Evolutionary conservation across 2,113 vertebrate genomes (phyloP), one percentile per base, ranked within the genome.

Genomic region (Canis aureus): DNA sequence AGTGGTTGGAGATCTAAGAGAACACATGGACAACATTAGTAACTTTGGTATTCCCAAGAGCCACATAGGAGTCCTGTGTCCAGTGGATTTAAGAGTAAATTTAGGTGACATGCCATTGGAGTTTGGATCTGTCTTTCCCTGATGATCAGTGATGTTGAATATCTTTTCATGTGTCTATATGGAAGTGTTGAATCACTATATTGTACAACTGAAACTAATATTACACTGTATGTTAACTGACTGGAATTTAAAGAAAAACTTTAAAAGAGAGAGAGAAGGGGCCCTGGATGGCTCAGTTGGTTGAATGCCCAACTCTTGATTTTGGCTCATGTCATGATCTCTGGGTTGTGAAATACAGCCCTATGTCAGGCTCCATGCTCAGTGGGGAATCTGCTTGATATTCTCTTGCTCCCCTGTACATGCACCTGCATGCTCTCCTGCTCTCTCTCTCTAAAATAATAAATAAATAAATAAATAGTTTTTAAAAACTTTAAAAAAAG

Each of bases 11-110:
- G 15, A 82, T 29, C 0, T 81, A 8, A n/a, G 19, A 8, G 3
- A 19, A 17, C n/a, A 11, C 3, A 0, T 11, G 10, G 5, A 3
- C 29, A 25, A 11, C 0, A 0, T 35, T 32, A 35, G 2, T 67
- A 66, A 60, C 22, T 43, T 10, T 10, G 8, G 4, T 35, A 4
- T 60, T 89, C 35, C 12, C 4, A 12, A 29, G 13, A 55, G 11
- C 17, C 51, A 1, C 2, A 0, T 7, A 38, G 55, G 38, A 64
- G 29, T 25, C 13, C 8, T 51, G 27, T 35, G 8, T 57, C 8
- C 43, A 1, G 1, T 57, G 11, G 20, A 49, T 57, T 86, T 43
- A 17, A 38, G 25, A 59, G 15, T 64, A 32, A 89, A 67, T 1
- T 64, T 22, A 82, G 12, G 69, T 71, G n/a, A 71, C 22, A 71